Evolutionary conservation across 2,113 vertebrate species (phyloP).

Genomic region (Beaufortia kweichowensis): DNA sequence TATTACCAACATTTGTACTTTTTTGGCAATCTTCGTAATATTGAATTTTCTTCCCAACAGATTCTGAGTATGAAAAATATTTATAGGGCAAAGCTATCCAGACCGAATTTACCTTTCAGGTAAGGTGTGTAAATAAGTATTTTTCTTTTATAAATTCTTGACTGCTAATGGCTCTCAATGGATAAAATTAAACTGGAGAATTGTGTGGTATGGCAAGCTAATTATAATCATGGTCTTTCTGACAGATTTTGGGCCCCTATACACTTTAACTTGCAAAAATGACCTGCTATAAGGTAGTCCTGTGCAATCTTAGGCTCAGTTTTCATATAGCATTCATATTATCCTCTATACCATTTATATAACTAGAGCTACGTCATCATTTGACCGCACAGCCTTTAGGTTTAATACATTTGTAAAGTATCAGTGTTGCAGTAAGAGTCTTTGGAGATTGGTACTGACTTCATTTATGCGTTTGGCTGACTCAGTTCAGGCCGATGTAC

Average conservation of each 20-base stretch:
- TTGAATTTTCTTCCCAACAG: slow-evolving; percentile 50
- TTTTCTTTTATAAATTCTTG: slow-evolving; percentile 38
- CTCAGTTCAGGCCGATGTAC: slow-evolving; percentile 44
- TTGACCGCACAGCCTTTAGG: not conserved
- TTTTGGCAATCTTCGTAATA: slow-evolving; percentile 33
- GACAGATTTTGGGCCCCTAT: not conserved
- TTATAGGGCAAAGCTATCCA: slow-evolving; percentile 1
- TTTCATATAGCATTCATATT: not conserved
- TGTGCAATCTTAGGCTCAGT: not conserved
- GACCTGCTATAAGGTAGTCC: slow-evolving; percentile 5
- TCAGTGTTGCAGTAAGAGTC: slow-evolving; percentile 33
- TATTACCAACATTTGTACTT: not conserved
- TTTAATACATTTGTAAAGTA: slow-evolving; percentile 11
- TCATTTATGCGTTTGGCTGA: slow-evolving; percentile 56
- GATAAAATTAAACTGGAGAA: slow-evolving; percentile 58
- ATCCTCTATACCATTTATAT: not conserved
- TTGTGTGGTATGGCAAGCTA: slow-evolving; percentile 43
- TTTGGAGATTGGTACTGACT: slow-evolving; percentile 52
- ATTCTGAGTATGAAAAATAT: slow-evolving; percentile 1
- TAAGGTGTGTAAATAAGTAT: slow-evolving; percentile 37
- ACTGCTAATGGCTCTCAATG: slow-evolving; percentile 56
- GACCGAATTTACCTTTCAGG: slow-evolving; percentile 28
- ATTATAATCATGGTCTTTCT: slow-evolving; percentile 8
- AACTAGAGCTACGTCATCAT: not conserved
- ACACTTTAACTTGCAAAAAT: not conserved